Percentiles rank a stretch among this genome's conserved stretches.
These are phyloP conservation scores for Brienomyrus longianalis DNA, from an alignment of 2,113 vertebrate genomes.

Conservation along the genomic window DNA sequence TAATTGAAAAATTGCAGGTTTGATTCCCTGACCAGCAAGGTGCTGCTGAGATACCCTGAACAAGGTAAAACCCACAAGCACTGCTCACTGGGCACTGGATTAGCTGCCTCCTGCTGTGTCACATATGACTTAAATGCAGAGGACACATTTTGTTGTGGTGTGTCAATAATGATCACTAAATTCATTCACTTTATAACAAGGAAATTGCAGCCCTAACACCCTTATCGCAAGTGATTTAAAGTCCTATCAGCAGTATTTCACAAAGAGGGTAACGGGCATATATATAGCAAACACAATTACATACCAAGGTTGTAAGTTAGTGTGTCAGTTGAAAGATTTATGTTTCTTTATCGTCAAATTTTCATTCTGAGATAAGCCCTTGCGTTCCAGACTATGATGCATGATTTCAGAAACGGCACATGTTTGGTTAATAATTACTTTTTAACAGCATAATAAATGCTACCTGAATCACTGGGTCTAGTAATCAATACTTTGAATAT, in stretches of 20 bases:
- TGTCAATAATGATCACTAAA: too few species aligned
- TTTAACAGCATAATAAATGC: slow-evolving; percentile 52
- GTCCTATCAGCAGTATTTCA: slow-evolving; percentile 46
- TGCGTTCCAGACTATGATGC: slow-evolving; percentile 42
- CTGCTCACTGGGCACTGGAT: too few species aligned
- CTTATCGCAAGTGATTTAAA: slow-evolving; percentile 54
- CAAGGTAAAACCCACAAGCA: too few species aligned
- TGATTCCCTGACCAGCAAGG: too few species aligned
- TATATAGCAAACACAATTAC: slow-evolving; percentile 46
- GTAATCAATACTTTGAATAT: slow-evolving; percentile 35
- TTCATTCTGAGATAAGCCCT: too few species aligned
- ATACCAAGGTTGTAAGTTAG: slow-evolving; percentile 52
- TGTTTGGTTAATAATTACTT: slow-evolving; percentile 54
- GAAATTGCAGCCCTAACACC: slow-evolving; percentile 55
- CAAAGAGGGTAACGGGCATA: slow-evolving; percentile 51
- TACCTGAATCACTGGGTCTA: slow-evolving; percentile 43
- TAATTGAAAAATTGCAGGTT: too few species aligned
- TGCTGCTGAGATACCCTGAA: too few species aligned
- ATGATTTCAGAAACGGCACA: slow-evolving; percentile 49
- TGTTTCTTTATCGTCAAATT: too few species aligned
- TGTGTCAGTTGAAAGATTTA: background rate
- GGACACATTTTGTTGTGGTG: too few species aligned
- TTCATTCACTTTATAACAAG: slow-evolving; percentile 39
- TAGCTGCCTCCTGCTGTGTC: too few species aligned
- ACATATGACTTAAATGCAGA: too few species aligned